These are phyloP conservation scores for Troides helena DNA, from an alignment of 2,888 invertebrate genomes.

Conservation along the genomic window DNA sequence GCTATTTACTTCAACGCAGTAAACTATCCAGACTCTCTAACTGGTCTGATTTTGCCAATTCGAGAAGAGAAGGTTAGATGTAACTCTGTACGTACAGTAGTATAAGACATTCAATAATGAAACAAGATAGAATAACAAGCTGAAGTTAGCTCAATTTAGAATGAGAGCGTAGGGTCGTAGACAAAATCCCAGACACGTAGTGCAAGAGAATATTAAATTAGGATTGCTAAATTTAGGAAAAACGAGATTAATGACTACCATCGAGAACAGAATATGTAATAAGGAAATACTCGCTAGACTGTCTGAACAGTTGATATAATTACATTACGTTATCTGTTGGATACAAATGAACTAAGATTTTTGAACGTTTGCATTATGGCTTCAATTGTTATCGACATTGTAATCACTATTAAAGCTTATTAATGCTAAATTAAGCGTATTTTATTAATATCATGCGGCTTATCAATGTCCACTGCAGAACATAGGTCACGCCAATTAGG, in stretches of 20 bases:
- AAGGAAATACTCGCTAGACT: constrained; percentile 19
- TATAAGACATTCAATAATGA: constrained; percentile 20
- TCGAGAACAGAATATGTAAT: constrained; percentile 25
- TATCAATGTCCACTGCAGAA: too few species aligned
- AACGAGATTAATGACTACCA: constrained; percentile 29
- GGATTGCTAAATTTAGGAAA: constrained; percentile 31
- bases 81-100: neutral
- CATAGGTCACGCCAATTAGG: too few species aligned
- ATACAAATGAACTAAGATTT: neutral
- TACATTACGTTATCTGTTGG: constrained; percentile 4
- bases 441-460: too few species aligned
- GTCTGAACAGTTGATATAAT: constrained; percentile 20
- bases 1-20: too few species aligned
- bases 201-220: constrained; percentile 30
- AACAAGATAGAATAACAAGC: constrained; percentile 29
- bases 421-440: too few species aligned
- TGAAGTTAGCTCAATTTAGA: constrained; percentile 26
- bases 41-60: neutral
- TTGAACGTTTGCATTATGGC: neutral
- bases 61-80: neutral
- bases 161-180: constrained; percentile 13
- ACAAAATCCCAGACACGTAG: constrained; percentile 29
- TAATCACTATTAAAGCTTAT: too few species aligned
- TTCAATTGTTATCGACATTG: neutral
- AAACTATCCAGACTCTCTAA: neutral